phyloP scores from a whole-genome alignment of 1,140 invertebrate genomes.

The Dryas iulia region DNA sequence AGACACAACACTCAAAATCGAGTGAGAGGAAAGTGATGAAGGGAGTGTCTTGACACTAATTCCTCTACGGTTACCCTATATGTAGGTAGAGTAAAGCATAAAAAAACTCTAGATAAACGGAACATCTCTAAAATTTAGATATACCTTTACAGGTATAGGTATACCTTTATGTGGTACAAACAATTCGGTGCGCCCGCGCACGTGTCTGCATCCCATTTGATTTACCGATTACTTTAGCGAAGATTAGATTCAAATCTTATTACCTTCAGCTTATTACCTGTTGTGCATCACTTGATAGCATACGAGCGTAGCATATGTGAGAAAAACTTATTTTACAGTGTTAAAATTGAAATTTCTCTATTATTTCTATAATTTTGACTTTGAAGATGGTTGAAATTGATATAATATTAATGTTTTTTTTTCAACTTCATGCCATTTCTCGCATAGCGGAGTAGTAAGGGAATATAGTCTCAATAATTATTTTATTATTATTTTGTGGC shows the following conservation, averaged over 20 bases:
- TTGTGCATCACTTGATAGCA: background rate
- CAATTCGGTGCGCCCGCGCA: conserved; percentile 48
- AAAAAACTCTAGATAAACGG: too few relatives aligned
- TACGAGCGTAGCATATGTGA: background rate
- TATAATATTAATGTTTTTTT: too few relatives aligned
- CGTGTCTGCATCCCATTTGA: conserved; percentile 49
- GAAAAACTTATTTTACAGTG: background rate
- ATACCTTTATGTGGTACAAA: conserved; percentile 48
- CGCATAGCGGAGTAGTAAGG: too few relatives aligned
- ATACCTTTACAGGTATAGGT: conserved; percentile 30
- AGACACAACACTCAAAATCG: too few relatives aligned
- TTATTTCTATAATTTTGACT: background rate
- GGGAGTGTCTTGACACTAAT: too few relatives aligned
- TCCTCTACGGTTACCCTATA: too few relatives aligned
- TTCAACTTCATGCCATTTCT: too few relatives aligned
- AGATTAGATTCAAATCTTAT: conserved; percentile 46
- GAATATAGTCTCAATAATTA: too few relatives aligned
- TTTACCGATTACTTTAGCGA: conserved; percentile 57
- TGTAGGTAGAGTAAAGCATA: too few relatives aligned
- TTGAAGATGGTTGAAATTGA: background rate
- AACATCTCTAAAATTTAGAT: background rate
- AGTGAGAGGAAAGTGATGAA: too few relatives aligned
- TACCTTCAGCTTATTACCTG: conserved; percentile 27
- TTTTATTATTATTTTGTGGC: too few relatives aligned
- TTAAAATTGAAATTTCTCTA: too few relatives aligned